Conservation (phyloP, 2,113 vertebrate species). For the Acanthisitta chloris region DNA sequence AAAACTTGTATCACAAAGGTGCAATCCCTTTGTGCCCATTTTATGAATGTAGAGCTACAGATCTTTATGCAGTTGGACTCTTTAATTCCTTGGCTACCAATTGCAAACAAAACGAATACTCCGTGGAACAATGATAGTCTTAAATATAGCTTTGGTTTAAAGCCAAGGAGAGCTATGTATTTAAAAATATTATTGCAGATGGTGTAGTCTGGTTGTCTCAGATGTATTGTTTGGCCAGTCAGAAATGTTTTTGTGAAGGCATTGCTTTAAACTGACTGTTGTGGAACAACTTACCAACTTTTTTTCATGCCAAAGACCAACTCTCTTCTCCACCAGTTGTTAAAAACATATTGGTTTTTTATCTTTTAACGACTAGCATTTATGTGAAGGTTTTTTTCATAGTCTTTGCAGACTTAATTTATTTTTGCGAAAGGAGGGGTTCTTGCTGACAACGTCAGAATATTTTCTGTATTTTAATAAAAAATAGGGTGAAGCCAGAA, state of each 20-base stretch:
- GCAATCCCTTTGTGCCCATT: background rate
- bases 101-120: constrained; percentile 63
- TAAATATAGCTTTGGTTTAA: constrained; percentile 78
- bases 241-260: constrained; percentile 66
- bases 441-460: background rate
- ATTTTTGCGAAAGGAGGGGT: background rate
- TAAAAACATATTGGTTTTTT: background rate
- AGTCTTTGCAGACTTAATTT: background rate
- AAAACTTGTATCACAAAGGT: background rate
- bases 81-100: constrained; percentile 55
- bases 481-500: background rate
- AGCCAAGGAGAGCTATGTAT: constrained; percentile 68
- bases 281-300: constrained; percentile 34
- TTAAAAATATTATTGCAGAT: constrained; percentile 77
- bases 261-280: constrained; percentile 56
- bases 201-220: constrained; percentile 72
- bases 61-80: background rate
- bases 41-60: background rate
- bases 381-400: background rate
- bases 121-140: constrained; percentile 63
- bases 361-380: background rate
- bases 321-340: background rate
- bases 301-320: constrained; percentile 49
- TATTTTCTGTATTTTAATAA: background rate
- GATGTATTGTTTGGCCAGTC: constrained; percentile 73